Conservation (phyloP, 1,140 invertebrate genomes). For the Uloborus diversus region DNA sequence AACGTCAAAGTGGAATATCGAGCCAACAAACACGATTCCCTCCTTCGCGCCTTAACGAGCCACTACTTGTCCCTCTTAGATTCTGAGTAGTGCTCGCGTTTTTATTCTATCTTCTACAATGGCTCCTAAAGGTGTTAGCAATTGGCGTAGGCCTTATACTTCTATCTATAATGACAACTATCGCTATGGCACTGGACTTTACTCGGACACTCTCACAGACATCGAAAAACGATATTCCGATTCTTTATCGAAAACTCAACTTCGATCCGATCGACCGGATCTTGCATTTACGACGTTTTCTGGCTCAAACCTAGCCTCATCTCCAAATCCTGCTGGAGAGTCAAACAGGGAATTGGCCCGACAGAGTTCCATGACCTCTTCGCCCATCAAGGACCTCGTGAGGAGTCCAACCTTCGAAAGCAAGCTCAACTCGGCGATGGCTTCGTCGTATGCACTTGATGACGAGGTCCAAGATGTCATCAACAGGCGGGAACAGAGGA, state of each 20-base stretch:
- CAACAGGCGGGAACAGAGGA: slow-evolving; percentile 4
- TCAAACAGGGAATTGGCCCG: background rate
- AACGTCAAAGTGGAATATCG: background rate
- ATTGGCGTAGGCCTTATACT: slow-evolving; percentile 59
- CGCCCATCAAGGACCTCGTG: background rate
- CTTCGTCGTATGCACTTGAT: slow-evolving; percentile 1
- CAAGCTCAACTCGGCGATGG: background rate
- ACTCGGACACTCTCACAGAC: slow-evolving; percentile 58
- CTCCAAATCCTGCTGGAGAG: slow-evolving; percentile 3
- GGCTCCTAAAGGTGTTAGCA: slow-evolving; percentile 33
- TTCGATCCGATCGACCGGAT: slow-evolving; percentile 28
- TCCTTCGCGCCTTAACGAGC: background rate
- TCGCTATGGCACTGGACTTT: slow-evolving; percentile 59
- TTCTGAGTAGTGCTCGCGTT: background rate
- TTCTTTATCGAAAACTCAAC: slow-evolving; percentile 13
- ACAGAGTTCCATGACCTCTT: background rate
- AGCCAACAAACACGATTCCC: background rate
- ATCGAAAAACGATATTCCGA: slow-evolving; percentile 57
- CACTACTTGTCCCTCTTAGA: background rate
- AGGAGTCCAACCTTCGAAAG: background rate
- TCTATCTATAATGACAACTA: slow-evolving; percentile 61
- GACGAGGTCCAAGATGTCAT: slow-evolving; percentile 23
- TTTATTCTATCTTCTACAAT: background rate
- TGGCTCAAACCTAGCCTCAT: slow-evolving; percentile 15
- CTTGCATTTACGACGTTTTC: slow-evolving; percentile 36